phyloP scores from a whole-genome alignment of 2,888 invertebrate genomes.

The Sminthurides aquaticus region DNA sequence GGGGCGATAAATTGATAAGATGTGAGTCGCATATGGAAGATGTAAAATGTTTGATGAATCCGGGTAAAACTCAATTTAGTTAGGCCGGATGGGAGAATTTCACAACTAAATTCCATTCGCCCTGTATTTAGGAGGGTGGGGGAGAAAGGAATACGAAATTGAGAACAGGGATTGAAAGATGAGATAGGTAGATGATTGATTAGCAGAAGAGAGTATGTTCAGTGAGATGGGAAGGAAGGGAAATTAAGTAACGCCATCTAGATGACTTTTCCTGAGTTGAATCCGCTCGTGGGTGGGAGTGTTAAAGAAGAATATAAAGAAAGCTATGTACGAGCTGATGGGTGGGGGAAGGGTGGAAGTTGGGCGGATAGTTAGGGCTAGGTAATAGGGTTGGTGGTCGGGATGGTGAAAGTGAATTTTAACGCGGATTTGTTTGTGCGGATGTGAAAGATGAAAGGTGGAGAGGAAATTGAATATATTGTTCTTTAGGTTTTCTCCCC shows the following conservation, averaged over 20 bases:
- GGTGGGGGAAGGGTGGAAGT: too few relatives aligned
- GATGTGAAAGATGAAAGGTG: too few relatives aligned
- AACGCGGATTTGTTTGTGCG: too few relatives aligned
- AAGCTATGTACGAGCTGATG: too few relatives aligned
- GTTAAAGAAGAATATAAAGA: too few relatives aligned
- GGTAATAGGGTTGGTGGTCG: too few relatives aligned
- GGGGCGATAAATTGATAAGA: background rate
- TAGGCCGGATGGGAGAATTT: background rate
- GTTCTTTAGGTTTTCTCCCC: too few relatives aligned
- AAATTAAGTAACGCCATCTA: background rate
- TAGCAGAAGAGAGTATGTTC: background rate
- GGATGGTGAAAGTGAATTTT: too few relatives aligned
- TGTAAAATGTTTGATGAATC: background rate
- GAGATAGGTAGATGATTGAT: background rate
- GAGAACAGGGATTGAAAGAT: background rate
- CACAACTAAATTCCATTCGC: background rate
- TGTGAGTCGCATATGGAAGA: background rate
- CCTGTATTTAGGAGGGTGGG: background rate
- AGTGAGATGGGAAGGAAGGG: background rate
- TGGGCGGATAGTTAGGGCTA: too few relatives aligned
- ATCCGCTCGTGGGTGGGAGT: too few relatives aligned
- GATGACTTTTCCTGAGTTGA: too few relatives aligned
- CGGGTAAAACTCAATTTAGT: background rate
- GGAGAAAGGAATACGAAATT: background rate
- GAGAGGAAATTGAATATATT: too few relatives aligned